These are phyloP conservation scores for Eupithecia pulchellata DNA, from an alignment of 2,888 invertebrate genomes.

Conservation along the genomic window DNA sequence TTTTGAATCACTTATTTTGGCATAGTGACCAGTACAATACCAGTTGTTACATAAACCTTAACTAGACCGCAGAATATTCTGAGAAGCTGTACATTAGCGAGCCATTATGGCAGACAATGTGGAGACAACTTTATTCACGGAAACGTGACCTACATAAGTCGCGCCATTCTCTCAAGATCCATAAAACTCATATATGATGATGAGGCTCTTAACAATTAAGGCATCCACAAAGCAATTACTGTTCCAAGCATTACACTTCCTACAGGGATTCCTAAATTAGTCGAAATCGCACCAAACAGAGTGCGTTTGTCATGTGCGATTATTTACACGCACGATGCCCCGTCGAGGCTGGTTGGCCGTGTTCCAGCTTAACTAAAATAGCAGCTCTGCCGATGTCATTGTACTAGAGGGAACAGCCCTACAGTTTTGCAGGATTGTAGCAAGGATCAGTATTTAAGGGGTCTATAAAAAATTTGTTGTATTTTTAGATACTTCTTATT, in stretches of 20 bases:
- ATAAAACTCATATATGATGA: conserved; percentile 8
- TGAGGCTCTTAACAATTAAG: conserved; percentile 17
- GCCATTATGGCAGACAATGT: conserved; percentile 12
- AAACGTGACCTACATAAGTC: conserved; percentile 11
- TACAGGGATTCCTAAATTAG: conserved; percentile 67
- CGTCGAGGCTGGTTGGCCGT: conserved; percentile 74
- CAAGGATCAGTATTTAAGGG: conserved; percentile 14
- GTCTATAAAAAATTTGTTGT: not conserved
- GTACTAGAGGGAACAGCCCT: conserved; percentile 74
- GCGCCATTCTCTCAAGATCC: not conserved
- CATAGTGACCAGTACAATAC: conserved; percentile 9
- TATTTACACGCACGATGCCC: conserved; percentile 77
- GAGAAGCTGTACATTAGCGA: conserved; percentile 4
- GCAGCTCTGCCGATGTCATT: conserved; percentile 79
- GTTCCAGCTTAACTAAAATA: conserved; percentile 81
- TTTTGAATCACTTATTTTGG: conserved; percentile 32
- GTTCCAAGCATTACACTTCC: conserved; percentile 42
- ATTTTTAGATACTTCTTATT: not conserved
- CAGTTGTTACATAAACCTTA: not conserved
- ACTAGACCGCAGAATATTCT: conserved; percentile 6
- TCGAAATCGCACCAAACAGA: conserved; percentile 64
- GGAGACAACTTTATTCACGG: conserved; percentile 12
- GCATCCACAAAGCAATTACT: conserved; percentile 24
- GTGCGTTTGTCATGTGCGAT: conserved; percentile 72
- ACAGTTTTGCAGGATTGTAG: conserved; percentile 38